A percentile compares a stretch with the other conserved stretches of the same genome.
phyloP scores from a whole-genome alignment of 2,113 vertebrate species.

The Dinomys branickii region DNA sequence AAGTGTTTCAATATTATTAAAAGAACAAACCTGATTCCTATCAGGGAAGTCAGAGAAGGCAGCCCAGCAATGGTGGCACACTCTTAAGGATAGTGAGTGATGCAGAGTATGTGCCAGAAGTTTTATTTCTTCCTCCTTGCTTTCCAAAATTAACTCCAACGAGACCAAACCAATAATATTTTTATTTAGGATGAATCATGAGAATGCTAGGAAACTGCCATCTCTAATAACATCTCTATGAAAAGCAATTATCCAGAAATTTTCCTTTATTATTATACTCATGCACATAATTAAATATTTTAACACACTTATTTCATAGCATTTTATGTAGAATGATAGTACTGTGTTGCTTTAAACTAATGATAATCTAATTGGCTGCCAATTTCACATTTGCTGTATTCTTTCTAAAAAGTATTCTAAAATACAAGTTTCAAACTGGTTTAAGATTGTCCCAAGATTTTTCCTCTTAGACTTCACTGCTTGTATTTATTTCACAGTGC shows the following conservation, averaged over 20 bases:
- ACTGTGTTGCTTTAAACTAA: slow-evolving; percentile 55
- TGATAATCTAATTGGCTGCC: slow-evolving; percentile 60
- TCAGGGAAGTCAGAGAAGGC: neutral
- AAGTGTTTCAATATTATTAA: neutral
- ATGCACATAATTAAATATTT: slow-evolving; percentile 73
- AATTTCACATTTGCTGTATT: slow-evolving; percentile 72
- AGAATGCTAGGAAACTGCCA: slow-evolving; percentile 3
- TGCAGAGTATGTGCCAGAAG: neutral
- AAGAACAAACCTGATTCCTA: neutral
- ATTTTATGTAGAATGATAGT: slow-evolving; percentile 64
- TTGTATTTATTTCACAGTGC: neutral
- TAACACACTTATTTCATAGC: slow-evolving; percentile 70
- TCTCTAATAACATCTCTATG: slow-evolving; percentile 52
- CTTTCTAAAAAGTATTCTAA: slow-evolving; percentile 58
- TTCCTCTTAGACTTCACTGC: neutral
- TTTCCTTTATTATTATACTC: slow-evolving; percentile 74
- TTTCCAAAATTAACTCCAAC: slow-evolving; percentile 57
- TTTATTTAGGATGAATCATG: slow-evolving; percentile 70
- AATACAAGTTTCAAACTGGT: slow-evolving; percentile 41
- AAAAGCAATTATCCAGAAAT: slow-evolving; percentile 75
- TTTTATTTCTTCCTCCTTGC: neutral
- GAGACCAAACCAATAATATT: slow-evolving; percentile 9
- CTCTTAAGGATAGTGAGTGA: neutral
- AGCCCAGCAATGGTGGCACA: neutral
- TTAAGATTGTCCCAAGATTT: slow-evolving; percentile 3